phyloP scores from a whole-genome alignment of 2,888 invertebrate genomes.

The Strigamia crassipes region DNA sequence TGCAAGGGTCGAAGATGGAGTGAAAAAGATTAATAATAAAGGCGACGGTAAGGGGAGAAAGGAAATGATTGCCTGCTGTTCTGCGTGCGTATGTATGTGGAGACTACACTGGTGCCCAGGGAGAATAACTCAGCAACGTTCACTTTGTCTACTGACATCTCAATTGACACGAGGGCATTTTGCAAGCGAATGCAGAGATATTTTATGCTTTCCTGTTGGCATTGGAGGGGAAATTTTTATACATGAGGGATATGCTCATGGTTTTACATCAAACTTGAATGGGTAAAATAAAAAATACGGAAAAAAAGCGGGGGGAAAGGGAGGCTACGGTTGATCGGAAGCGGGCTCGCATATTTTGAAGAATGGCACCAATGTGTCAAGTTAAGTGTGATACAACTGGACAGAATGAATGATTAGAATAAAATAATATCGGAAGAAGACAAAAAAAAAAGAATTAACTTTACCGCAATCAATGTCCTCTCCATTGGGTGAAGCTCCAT shows the following conservation, averaged over 20 bases:
- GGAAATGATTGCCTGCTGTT: slow-evolving; percentile 41
- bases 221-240: slow-evolving; percentile 45
- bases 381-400: background rate
- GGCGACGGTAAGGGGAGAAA: slow-evolving; percentile 21
- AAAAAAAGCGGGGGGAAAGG: background rate
- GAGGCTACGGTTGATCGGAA: slow-evolving; percentile 21
- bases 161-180: slow-evolving; percentile 43
- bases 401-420: background rate
- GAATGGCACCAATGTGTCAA: slow-evolving; percentile 22
- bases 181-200: slow-evolving; percentile 30
- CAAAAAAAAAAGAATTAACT: background rate
- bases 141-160: slow-evolving; percentile 44
- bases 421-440: background rate
- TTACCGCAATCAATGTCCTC: slow-evolving; percentile 38
- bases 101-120: slow-evolving; percentile 38
- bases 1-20: slow-evolving; percentile 22
- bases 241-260: slow-evolving; percentile 45
- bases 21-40: slow-evolving; percentile 42
- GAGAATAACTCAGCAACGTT: slow-evolving; percentile 42
- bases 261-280: slow-evolving; percentile 28
- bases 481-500: background rate
- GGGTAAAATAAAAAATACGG: background rate
- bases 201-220: slow-evolving; percentile 45
- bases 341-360: slow-evolving; percentile 7
- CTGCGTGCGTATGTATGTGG: slow-evolving; percentile 39